These are phyloP conservation scores for Sympetrum striolatum DNA, from an alignment of 2,888 invertebrate genomes.

Conservation along the genomic window DNA sequence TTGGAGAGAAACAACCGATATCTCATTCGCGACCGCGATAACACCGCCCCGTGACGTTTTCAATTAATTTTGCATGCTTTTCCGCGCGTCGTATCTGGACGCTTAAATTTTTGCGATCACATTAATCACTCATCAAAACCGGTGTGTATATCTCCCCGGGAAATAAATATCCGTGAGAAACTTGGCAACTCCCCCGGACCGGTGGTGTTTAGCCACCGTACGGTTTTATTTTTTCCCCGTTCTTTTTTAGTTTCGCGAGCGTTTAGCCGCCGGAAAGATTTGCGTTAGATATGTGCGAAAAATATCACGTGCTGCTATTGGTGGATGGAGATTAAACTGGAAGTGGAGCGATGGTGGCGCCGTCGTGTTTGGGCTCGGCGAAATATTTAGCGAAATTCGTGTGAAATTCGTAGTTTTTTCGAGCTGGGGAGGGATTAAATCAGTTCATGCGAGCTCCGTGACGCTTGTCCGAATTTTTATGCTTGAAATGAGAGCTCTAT, in stretches of 20 bases:
- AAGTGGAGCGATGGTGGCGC: too few species aligned
- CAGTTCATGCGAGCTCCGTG: too few species aligned
- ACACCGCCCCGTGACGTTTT: conserved; percentile 27
- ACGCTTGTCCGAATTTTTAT: too few species aligned
- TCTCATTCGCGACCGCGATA: conserved; percentile 35
- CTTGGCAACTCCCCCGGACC: not conserved
- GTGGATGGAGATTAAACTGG: not conserved
- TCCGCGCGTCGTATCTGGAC: conserved; percentile 3
- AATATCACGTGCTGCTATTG: not conserved
- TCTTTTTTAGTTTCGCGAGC: not conserved
- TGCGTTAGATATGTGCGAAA: not conserved
- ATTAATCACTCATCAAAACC: conserved; percentile 1
- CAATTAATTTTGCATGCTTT: conserved; percentile 32
- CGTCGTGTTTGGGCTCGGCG: too few species aligned
- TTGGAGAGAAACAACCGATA: conserved; percentile 6
- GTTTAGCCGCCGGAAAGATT: not conserved
- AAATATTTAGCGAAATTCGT: too few species aligned
- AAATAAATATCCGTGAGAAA: not conserved
- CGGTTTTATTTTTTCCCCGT: not conserved
- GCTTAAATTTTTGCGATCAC: conserved; percentile 19
- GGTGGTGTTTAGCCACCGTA: not conserved
- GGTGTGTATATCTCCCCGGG: not conserved
- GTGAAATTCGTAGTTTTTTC: too few species aligned
- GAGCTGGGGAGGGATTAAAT: too few species aligned
- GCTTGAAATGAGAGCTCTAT: too few species aligned